phyloP scores from a whole-genome alignment of 2,113 vertebrate genomes.

The Bujurquina vittata region DNA sequence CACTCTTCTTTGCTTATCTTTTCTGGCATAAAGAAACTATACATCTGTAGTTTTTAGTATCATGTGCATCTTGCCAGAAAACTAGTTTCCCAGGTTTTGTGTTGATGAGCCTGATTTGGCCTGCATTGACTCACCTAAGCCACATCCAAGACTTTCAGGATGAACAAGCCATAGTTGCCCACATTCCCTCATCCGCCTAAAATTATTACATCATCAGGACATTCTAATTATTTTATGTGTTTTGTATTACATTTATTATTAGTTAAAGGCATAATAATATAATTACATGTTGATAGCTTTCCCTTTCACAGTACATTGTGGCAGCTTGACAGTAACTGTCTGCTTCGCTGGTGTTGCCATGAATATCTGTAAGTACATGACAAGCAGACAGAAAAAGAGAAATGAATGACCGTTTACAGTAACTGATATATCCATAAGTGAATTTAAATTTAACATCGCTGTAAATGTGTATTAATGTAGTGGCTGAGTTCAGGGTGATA shows the following conservation, averaged over 20 bases:
- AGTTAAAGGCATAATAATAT: not conserved
- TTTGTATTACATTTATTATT: not conserved
- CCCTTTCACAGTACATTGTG: not conserved
- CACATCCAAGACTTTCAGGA: not conserved
- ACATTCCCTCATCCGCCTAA: not conserved
- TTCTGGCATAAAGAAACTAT: not conserved
- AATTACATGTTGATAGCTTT: not conserved
- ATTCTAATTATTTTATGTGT: not conserved
- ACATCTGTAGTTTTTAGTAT: not conserved
- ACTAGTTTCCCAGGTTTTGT: not conserved
- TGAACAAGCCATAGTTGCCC: not conserved
- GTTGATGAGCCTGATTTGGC: not conserved
- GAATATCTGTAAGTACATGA: not conserved
- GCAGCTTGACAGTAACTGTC: not conserved
- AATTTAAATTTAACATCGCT: no score
- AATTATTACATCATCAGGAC: not conserved
- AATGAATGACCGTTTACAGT: no score
- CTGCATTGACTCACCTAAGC: not conserved
- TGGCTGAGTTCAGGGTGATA: no score
- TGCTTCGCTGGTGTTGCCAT: not conserved
- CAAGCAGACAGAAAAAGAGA: not conserved
- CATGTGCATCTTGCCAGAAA: not conserved
- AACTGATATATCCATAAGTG: no score
- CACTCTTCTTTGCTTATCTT: not conserved
- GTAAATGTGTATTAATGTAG: no score